Evolutionary conservation across 2,797 vertebrate genomes (phyloP).

Genomic region (Acrossocheilus wenchowensis): DNA sequence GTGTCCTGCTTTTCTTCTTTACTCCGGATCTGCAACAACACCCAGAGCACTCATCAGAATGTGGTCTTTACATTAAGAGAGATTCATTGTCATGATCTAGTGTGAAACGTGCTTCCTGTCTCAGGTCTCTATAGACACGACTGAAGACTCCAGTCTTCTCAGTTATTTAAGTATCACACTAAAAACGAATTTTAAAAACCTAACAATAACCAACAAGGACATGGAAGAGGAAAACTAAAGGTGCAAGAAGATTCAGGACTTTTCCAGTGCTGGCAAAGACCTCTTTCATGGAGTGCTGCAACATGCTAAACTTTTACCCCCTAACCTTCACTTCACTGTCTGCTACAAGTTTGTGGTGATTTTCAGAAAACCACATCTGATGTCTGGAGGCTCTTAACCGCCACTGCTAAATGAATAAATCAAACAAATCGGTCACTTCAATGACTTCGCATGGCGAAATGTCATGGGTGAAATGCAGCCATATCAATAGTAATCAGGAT

Average conservation of each 20-base stretch:
- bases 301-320: not conserved
- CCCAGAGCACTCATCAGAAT: not conserved
- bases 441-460: not conserved
- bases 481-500: not conserved
- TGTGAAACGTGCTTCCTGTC: conserved; percentile 44
- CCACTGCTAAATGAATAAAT: not conserved
- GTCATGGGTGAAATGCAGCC: not conserved
- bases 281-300: not conserved
- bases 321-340: conserved; percentile 6
- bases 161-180: conserved; percentile 16
- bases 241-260: not conserved
- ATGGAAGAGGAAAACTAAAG: conserved; percentile 1
- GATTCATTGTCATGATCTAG: conserved; percentile 40
- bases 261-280: conserved; percentile 7
- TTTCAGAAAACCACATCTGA: conserved; percentile 17
- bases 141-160: not conserved
- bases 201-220: conserved; percentile 1
- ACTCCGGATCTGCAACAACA: conserved; percentile 16
- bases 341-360: conserved; percentile 5
- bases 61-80: conserved; percentile 48
- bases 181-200: not conserved
- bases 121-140: conserved; percentile 1
- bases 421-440: not conserved
- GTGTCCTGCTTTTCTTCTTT: conserved; percentile 46
- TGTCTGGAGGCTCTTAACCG: not conserved